phyloP scores from a whole-genome alignment of 2,113 vertebrate species.

The Columba janthina region DNA sequence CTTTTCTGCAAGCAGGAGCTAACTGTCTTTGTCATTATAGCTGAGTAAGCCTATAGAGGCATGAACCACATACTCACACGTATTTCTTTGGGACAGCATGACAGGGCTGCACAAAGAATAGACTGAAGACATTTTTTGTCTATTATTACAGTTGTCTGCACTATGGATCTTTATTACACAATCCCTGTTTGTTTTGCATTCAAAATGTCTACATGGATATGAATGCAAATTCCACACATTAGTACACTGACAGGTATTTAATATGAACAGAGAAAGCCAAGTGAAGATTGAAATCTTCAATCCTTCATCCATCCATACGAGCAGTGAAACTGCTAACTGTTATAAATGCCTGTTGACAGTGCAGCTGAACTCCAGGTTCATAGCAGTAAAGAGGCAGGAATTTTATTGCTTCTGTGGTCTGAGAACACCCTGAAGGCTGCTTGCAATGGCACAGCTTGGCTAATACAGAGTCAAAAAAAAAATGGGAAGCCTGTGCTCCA shows the following conservation, averaged over 20 bases:
- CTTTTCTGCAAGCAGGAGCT: neutral
- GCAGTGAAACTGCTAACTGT: neutral
- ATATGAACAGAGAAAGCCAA: neutral
- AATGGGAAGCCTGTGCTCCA: fast-evolving
- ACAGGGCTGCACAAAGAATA: neutral
- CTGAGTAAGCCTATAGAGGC: neutral
- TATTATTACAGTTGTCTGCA: neutral
- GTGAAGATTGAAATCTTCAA: neutral
- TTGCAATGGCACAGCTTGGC: neutral
- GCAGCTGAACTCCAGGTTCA: neutral
- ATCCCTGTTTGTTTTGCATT: neutral
- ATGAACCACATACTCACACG: fast-evolving
- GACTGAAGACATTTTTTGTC: neutral
- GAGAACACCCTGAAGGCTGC: neutral
- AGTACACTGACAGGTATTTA: neutral
- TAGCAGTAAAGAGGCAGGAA: neutral
- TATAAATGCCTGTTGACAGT: neutral
- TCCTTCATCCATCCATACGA: neutral
- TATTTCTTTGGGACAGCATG: neutral
- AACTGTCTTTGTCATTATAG: neutral
- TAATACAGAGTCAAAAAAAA: neutral
- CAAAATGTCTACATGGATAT: neutral
- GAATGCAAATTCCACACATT: slow-evolving; percentile 2
- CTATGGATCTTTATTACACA: neutral
- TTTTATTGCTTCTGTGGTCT: neutral